Conservation (phyloP, 2,797 vertebrate species). For the Somateria mollissima region DNA sequence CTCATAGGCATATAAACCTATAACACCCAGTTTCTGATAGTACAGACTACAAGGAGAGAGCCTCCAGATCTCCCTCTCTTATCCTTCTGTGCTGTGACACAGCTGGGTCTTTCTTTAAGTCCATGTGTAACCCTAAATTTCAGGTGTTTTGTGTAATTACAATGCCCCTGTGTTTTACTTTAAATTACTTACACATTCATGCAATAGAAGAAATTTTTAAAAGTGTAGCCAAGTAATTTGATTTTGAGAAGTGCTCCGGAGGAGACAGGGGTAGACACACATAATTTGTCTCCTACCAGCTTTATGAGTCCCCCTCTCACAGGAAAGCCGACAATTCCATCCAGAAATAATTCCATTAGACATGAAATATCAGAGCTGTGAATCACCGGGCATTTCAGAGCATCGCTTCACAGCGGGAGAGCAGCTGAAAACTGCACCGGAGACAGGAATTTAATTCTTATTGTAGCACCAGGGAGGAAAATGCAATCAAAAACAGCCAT, state of each 20-base stretch:
- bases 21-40: background rate
- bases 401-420: constrained; percentile 44
- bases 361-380: constrained; percentile 59
- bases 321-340: constrained; percentile 53
- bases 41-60: background rate
- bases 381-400: constrained; percentile 58
- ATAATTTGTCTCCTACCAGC: constrained; percentile 59
- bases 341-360: constrained; percentile 65
- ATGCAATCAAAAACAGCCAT: constrained; percentile 57
- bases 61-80: background rate
- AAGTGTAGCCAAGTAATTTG: constrained; percentile 15
- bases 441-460: constrained; percentile 52
- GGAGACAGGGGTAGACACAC: background rate
- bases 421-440: constrained; percentile 7
- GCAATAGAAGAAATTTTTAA: background rate
- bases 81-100: background rate
- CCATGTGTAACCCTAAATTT: constrained; percentile 14
- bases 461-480: constrained; percentile 38
- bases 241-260: background rate
- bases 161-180: background rate
- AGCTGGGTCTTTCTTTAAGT: background rate
- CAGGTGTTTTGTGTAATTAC: background rate
- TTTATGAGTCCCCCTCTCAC: constrained; percentile 45
- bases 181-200: background rate
- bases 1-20: background rate